A percentile compares a stretch with the other conserved stretches of the same genome.
phyloP scores from a whole-genome alignment of 2,888 invertebrate genomes.

The Abrostola triplasia region DNA sequence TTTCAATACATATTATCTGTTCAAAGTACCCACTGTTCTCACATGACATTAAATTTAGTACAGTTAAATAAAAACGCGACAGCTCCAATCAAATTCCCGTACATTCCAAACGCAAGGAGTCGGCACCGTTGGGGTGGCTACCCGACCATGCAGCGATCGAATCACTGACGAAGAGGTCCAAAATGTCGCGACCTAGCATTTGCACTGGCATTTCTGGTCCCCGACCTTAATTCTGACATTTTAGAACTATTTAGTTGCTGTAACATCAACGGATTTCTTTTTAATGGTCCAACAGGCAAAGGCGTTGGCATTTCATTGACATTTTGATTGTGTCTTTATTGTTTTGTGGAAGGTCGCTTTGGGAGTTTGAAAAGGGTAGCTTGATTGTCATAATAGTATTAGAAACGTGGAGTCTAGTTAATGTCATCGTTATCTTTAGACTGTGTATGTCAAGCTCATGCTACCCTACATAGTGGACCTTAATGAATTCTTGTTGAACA shows the following conservation, averaged over 20 bases:
- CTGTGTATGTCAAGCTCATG: background rate
- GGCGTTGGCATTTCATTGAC: constrained; percentile 45
- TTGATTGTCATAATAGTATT: background rate
- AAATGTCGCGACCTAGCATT: constrained; percentile 70
- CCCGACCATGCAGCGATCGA: constrained; percentile 57
- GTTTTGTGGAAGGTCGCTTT: constrained; percentile 1
- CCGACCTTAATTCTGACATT: constrained; percentile 76
- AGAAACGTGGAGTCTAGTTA: background rate
- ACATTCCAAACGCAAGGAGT: constrained; percentile 30
- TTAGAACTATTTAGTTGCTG: constrained; percentile 60
- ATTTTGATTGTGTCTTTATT: constrained; percentile 32
- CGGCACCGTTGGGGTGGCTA: constrained; percentile 60
- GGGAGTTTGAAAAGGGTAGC: constrained; percentile 1
- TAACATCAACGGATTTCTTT: constrained; percentile 49
- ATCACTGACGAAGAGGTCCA: constrained; percentile 44
- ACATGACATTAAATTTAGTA: background rate
- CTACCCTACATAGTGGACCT: too few relatives aligned
- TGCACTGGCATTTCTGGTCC: constrained; percentile 63
- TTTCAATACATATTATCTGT: too few relatives aligned
- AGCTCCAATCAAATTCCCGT: constrained; percentile 3
- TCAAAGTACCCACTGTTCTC: too few relatives aligned
- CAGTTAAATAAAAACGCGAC: background rate
- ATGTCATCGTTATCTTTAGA: background rate
- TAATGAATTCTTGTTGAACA: too few relatives aligned
- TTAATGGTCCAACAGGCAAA: constrained; percentile 48